phyloP scores from a whole-genome alignment of 2,888 invertebrate genomes.

The Aphodius granarius region DNA sequence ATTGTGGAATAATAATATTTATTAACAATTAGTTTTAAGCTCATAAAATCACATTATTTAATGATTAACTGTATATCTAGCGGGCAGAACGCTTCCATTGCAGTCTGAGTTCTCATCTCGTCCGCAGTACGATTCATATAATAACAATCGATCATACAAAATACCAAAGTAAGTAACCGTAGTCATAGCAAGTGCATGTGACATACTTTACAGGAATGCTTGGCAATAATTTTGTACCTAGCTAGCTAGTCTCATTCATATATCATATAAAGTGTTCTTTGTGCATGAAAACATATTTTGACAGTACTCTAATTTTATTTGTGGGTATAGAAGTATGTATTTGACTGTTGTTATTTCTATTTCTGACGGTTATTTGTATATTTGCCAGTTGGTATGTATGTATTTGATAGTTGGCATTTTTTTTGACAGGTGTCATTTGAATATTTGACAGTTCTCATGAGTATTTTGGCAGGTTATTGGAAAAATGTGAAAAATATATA shows the following conservation, averaged over 20 bases:
- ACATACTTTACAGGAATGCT: conserved; percentile 1
- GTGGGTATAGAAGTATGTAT: too few relatives aligned
- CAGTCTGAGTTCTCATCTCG: conserved; percentile 38
- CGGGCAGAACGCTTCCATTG: conserved; percentile 40
- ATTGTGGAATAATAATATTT: not conserved
- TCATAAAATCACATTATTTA: conserved; percentile 1
- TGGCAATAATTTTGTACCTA: conserved; percentile 9
- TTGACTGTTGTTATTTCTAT: too few relatives aligned
- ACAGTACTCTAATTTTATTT: too few relatives aligned
- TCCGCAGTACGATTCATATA: conserved; percentile 36
- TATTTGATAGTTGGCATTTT: too few relatives aligned
- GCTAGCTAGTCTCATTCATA: not conserved
- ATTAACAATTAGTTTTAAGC: not conserved
- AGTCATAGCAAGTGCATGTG: not conserved
- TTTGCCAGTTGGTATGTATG: too few relatives aligned
- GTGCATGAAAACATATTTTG: too few relatives aligned
- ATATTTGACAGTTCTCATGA: not conserved
- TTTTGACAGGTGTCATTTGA: not conserved
- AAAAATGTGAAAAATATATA: not conserved
- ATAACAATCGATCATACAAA: conserved; percentile 47
- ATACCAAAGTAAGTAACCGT: conserved; percentile 51
- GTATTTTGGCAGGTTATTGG: not conserved
- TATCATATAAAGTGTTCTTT: not conserved
- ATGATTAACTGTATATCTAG: conserved; percentile 36
- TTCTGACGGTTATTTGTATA: too few relatives aligned